phyloP scores from a whole-genome alignment of 1,140 invertebrate genomes.

The Pseudomyrmex cubaensis region DNA sequence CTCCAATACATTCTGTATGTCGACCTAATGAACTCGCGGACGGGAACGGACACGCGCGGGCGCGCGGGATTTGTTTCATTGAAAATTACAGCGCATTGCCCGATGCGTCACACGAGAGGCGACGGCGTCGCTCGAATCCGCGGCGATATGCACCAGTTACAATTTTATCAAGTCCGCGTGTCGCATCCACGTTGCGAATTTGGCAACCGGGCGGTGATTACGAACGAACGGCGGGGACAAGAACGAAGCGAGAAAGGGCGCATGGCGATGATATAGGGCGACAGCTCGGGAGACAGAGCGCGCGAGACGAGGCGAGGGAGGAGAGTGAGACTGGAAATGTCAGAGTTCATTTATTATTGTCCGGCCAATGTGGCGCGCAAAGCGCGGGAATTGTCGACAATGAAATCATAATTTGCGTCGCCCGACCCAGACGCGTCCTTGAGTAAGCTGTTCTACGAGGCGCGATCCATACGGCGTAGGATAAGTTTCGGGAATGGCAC shows the following conservation, averaged over 20 bases:
- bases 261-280: not conserved
- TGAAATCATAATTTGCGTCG: constrained; percentile 46
- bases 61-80: constrained; percentile 4
- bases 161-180: constrained; percentile 13
- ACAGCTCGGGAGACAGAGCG: not conserved
- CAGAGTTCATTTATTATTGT: constrained; percentile 47
- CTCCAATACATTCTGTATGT: not conserved
- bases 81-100: constrained; percentile 15
- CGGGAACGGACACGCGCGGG: not conserved
- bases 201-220: constrained; percentile 16
- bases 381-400: constrained; percentile 27
- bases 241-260: not conserved
- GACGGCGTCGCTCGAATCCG: not conserved
- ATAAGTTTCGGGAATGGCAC: constrained; percentile 29
- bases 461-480: not conserved
- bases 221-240: not conserved
- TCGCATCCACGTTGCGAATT: constrained; percentile 6
- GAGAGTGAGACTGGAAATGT: not conserved
- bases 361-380: constrained; percentile 24
- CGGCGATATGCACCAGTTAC: constrained; percentile 6
- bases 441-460: constrained; percentile 14
- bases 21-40: not conserved
- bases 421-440: not conserved
- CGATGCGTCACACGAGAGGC: not conserved
- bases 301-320: not conserved